Percentiles rank a stretch among this genome's conserved stretches.
Evolutionary conservation across 1,140 invertebrate genomes (phyloP).

Genomic region (Ceratitis capitata): DNA sequence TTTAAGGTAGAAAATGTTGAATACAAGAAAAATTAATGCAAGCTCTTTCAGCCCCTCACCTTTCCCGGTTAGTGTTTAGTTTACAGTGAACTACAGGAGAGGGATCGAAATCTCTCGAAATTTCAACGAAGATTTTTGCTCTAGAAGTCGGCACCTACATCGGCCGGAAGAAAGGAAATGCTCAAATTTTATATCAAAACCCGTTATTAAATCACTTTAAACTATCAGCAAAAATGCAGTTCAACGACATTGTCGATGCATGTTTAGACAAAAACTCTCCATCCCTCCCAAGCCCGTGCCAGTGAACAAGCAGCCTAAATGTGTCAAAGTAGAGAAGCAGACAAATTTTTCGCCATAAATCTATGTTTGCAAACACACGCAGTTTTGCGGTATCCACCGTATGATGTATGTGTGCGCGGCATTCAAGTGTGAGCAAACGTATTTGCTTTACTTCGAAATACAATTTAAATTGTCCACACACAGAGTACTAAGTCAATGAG

Average conservation of each 20-base stretch:
- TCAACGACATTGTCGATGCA: not conserved
- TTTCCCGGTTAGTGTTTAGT: no score
- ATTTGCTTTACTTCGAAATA: slow-evolving; percentile 15
- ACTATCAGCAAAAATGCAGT: not conserved
- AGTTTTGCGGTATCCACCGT: not conserved
- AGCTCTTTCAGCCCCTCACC: no score
- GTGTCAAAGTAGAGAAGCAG: not conserved
- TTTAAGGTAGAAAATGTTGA: no score
- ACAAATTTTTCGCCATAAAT: not conserved
- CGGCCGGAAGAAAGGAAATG: no score
- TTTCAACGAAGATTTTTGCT: no score
- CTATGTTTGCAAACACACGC: not conserved
- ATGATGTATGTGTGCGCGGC: not conserved
- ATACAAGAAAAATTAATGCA: no score
- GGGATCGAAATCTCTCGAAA: no score
- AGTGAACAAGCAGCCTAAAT: not conserved
- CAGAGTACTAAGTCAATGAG: slow-evolving; percentile 12
- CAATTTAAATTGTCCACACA: slow-evolving; percentile 32
- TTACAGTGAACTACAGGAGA: no score
- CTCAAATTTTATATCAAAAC: no score
- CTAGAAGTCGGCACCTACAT: no score
- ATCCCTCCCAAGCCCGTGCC: not conserved
- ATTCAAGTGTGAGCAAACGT: not conserved
- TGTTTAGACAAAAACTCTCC: no score
- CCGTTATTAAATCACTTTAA: not conserved